Conservation (phyloP, 2,888 invertebrate species). For the Aradus depressus region DNA sequence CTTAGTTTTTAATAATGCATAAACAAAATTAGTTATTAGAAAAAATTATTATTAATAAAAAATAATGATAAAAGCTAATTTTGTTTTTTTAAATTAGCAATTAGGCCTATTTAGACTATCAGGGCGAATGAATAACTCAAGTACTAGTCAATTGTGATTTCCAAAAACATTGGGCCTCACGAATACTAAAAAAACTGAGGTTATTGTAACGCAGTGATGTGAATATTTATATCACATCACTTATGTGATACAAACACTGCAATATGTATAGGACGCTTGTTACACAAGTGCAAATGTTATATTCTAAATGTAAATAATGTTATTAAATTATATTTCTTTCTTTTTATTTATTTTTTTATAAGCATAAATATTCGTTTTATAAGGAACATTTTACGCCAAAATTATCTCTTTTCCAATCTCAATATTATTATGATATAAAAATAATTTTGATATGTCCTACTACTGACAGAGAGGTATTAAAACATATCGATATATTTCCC, state of each 20-base stretch:
- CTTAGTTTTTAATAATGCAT: conserved; percentile 17
- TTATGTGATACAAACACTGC: no score
- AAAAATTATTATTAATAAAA: conserved; percentile 10
- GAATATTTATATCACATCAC: no score
- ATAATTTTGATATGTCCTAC: not conserved
- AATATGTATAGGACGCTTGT: conserved; percentile 24
- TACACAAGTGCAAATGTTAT: conserved; percentile 34
- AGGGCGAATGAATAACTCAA: conserved; percentile 26
- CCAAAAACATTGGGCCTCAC: conserved; percentile 23
- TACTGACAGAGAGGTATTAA: no score
- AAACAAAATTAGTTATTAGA: conserved; percentile 17
- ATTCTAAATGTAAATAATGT: conserved; percentile 49
- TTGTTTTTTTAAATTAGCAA: conserved; percentile 24
- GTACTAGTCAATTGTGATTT: conserved; percentile 29
- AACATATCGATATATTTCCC: no score
- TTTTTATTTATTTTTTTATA: conserved; percentile 22
- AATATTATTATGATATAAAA: conserved; percentile 6
- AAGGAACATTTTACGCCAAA: no score
- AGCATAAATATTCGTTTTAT: conserved; percentile 22
- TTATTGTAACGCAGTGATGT: conserved; percentile 12
- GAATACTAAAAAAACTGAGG: conserved; percentile 18
- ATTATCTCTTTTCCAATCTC: no score
- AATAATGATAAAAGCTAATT: conserved; percentile 15
- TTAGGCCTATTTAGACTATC: conserved; percentile 27
- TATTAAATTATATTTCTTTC: conserved; percentile 36